Percentiles rank a stretch among this genome's conserved stretches.
Evolutionary conservation across 2,888 invertebrate species (phyloP).

Genomic region (Drymonia ruficornis): DNA sequence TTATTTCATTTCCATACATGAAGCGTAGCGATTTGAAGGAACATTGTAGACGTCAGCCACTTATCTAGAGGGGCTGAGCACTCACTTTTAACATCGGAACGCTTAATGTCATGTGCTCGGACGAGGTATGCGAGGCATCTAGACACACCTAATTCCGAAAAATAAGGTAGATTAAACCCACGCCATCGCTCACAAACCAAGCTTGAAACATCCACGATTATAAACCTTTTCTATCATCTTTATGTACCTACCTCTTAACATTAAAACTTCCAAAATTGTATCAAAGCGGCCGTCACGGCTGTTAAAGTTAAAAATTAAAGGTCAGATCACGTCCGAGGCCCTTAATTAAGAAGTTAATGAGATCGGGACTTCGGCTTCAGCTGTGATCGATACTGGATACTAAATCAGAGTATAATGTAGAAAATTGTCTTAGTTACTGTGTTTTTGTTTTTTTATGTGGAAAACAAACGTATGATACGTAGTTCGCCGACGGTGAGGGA

Average conservation of each 20-base stretch:
- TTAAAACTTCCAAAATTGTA: slow-evolving; percentile 31
- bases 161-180: neutral
- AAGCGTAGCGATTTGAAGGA: too few relatives aligned
- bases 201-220: too few relatives aligned
- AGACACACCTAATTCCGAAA: neutral
- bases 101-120: too few relatives aligned
- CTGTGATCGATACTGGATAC: slow-evolving; percentile 62
- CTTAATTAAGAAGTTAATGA: slow-evolving; percentile 81
- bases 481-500: too few relatives aligned
- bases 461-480: too few relatives aligned
- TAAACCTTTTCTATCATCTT: too few relatives aligned
- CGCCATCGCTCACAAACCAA: too few relatives aligned
- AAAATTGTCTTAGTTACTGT: neutral
- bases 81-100: too few relatives aligned
- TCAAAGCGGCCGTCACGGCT: slow-evolving; percentile 27
- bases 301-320: slow-evolving; percentile 54
- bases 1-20: too few relatives aligned
- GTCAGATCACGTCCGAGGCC: slow-evolving; percentile 63
- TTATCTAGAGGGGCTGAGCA: too few relatives aligned
- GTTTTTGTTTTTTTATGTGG: neutral
- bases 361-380: slow-evolving; percentile 58
- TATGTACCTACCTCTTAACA: neutral
- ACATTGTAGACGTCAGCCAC: too few relatives aligned
- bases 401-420: slow-evolving; percentile 39
- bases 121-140: too few relatives aligned